Base-by-base conservation (phyloP, 1,140 invertebrate genomes). In the Lethrus apterus region DNA sequence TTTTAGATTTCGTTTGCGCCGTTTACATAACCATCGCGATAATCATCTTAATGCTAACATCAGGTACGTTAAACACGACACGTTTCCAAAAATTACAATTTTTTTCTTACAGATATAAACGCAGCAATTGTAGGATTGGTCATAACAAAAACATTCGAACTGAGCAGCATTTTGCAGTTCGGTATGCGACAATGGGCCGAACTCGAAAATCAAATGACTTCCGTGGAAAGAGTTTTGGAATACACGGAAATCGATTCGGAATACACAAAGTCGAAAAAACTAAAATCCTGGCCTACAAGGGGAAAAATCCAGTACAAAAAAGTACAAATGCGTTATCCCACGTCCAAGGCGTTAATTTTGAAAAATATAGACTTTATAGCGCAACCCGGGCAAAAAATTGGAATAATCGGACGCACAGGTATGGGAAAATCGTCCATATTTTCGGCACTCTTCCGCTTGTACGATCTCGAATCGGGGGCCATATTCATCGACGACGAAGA, bases 121-220 rank as follows among this genome's bases (percentile, higher is more conserved):
- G 80, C 80, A 29, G 83, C 83, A 0, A 72, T 83, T 49, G 83
- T 88, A 5, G 87, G 86, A 9, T 54, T 92, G 32, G 81, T 83
- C 1, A 79, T 91, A 41, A 81, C 84, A 0, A 86, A 88, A 56
- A 78, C 78, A 3, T 79, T 88, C 29, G 72, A 77, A 0, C 62
- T 91, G 33, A 79, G 81, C 15, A 80, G 81, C 2, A 79, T 84
- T 70, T 80, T 89, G 36, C 87, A 90, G 59, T 89, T 82, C 79
- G 86, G 83, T 3, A 81, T 91, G 68, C 65, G 89, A 41, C 89
- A 93, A 56, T 87, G 84, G 10, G 84, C 88, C 0, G 82, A 87
- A 58, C 64, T 84, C 2, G 81, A 86, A 54, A 86, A 85, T 58
- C 79, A 89, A 62, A 90, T 91, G 86, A 89, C 84, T 1, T 87